These are phyloP conservation scores for Drosophila insularis DNA, from an alignment of 1,140 invertebrate species.

Conservation along the genomic window DNA sequence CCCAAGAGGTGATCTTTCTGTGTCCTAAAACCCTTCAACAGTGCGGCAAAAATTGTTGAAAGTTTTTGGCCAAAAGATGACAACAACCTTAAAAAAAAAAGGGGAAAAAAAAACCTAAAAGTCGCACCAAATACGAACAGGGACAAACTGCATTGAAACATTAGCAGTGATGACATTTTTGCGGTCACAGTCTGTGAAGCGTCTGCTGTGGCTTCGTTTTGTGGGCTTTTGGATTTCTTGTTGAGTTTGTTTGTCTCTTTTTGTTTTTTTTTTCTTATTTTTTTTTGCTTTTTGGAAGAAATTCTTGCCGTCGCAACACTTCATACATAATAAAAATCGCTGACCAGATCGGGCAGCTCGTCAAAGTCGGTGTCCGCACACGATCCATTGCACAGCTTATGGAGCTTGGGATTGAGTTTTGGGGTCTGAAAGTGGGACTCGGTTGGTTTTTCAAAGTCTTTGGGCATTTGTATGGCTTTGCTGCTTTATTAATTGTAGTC, in stretches of 20 bases:
- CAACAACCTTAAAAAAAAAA: constrained; percentile 21
- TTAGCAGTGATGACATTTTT: constrained; percentile 82
- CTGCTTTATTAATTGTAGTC: constrained; percentile 76
- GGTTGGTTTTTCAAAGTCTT: constrained; percentile 12
- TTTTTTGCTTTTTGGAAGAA: constrained; percentile 44
- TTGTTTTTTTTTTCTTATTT: constrained; percentile 40
- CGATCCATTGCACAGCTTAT: constrained; percentile 37
- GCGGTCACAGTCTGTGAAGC: constrained; percentile 56
- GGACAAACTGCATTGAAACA: constrained; percentile 77
- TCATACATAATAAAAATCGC: constrained; percentile 81
- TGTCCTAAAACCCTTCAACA: constrained; percentile 21
- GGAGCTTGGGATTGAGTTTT: neutral
- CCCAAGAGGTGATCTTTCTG: constrained; percentile 3
- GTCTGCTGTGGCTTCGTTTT: constrained; percentile 44
- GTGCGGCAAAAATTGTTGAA: constrained; percentile 63
- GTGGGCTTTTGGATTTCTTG: constrained; percentile 28
- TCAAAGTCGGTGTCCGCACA: constrained; percentile 29
- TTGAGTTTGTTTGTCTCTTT: neutral
- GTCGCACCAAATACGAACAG: constrained; percentile 40
- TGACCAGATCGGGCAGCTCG: constrained; percentile 43
- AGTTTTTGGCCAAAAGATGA: constrained; percentile 50
- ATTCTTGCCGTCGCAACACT: constrained; percentile 78
- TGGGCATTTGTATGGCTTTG: constrained; percentile 74
- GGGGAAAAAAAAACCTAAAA: too few species aligned
- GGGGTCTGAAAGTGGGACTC: too few species aligned